Conservation (phyloP, 1,140 invertebrate genomes). For the Acromyrmex heyeri region DNA sequence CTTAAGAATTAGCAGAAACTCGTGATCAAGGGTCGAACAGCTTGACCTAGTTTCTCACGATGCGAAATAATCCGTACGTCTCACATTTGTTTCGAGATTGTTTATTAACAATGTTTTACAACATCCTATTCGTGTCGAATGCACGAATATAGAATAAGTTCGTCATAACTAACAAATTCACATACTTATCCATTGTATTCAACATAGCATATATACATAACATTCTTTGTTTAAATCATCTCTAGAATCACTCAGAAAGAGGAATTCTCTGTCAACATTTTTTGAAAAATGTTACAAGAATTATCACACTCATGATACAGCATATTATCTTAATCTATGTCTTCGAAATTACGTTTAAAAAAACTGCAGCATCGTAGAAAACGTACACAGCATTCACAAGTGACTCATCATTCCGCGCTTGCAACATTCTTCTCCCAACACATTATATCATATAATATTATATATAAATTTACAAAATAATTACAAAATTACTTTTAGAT, state of each 20-base stretch:
- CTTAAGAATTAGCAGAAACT: slow-evolving; percentile 17
- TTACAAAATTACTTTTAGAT: too few species aligned
- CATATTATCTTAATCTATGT: not conserved
- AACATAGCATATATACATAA: slow-evolving; percentile 61
- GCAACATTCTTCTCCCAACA: slow-evolving; percentile 21
- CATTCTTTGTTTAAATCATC: slow-evolving; percentile 11
- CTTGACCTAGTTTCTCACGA: not conserved
- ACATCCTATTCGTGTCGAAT: slow-evolving; percentile 34
- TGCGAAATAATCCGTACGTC: not conserved
- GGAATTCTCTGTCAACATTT: not conserved
- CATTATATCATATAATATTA: not conserved
- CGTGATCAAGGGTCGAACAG: not conserved
- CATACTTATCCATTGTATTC: slow-evolving; percentile 15
- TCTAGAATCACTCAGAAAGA: slow-evolving; percentile 17
- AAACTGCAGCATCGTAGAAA: slow-evolving; percentile 28
- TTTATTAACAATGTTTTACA: slow-evolving; percentile 76
- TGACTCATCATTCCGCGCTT: slow-evolving; percentile 20
- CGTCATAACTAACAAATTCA: slow-evolving; percentile 50
- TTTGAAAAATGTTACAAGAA: not conserved
- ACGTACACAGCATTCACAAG: slow-evolving; percentile 6
- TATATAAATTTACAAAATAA: slow-evolving; percentile 44
- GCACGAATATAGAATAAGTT: slow-evolving; percentile 8
- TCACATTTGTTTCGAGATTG: slow-evolving; percentile 26
- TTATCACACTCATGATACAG: not conserved
- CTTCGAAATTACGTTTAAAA: not conserved